Evolutionary conservation across 2,797 vertebrate species (phyloP), one percentile per base, ranked within the genome.

Genomic region (Podarcis lilfordi): DNA sequence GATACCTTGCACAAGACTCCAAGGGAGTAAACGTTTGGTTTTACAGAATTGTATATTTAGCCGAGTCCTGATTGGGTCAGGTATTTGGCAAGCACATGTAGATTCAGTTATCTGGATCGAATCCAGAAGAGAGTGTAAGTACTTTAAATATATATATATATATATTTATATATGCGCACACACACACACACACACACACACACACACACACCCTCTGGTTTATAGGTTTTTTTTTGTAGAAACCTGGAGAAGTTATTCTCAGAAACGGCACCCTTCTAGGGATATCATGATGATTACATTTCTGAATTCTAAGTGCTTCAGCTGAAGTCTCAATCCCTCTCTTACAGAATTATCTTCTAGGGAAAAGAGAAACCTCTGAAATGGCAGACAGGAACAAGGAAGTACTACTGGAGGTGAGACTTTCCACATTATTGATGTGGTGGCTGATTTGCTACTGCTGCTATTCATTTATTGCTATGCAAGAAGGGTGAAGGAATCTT

Each of bases 381-480:
- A 99, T 99, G 98, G 98, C 98, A 83, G 99, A 99, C 93, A 97
- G 98, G 96, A 99, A 99, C 94, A 99, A 99, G 95, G 99, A 99
- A 94, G 98, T 99, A 61, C 94, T 99, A 9, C 94, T 99, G 71
- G 98, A 99, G 98, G 99, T 99, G 93, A 96, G 94, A 81, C 45
- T 15, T 86, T 76, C 72, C 55, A 59, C 75, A 91, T 21, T 11
- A 75, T 27, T 71, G 78, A 85, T 10, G 8, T 1, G 15, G 3
- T 1, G 32, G 4, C 25, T 10, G 55, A 89, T 90, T 80, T 74
- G 35, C n/a, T 80, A 4, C 27, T 50, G 45, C 23, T 45, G 3
- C 40, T 66, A 11, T 32, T 35, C 5, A 68, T 43, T 37, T 6
- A 68, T 21, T 50, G 74, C 32, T 9, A 40, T 9, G 11, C 35